These are phyloP conservation scores for Pterobdella sp. DNA, from an alignment of 2,888 invertebrate genomes.

Conservation along the genomic window DNA sequence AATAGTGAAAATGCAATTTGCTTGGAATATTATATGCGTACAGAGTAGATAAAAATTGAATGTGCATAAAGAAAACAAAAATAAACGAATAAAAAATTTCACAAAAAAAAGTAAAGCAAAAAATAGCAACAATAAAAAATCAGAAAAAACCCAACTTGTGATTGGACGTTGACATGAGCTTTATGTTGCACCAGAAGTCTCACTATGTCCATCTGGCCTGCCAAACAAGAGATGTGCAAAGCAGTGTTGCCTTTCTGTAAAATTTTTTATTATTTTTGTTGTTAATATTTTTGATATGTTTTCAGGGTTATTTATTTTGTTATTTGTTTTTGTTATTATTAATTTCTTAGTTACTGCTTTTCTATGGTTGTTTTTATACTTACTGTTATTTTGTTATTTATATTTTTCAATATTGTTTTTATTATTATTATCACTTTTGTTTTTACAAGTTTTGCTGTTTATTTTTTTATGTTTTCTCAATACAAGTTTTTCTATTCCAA, in stretches of 20 bases:
- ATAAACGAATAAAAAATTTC: too few species aligned
- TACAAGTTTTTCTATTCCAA: too few species aligned
- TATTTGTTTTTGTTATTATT: too few species aligned
- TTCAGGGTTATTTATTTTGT: background rate
- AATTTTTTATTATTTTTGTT: background rate
- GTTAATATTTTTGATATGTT: background rate
- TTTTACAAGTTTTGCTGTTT: too few species aligned
- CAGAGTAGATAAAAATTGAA: too few species aligned
- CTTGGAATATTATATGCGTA: too few species aligned
- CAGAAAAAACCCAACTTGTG: slow-evolving; percentile 56
- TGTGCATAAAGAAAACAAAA: too few species aligned
- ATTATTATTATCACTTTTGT: too few species aligned
- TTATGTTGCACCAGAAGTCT: slow-evolving; percentile 83
- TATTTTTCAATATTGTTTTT: background rate
- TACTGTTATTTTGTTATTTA: background rate
- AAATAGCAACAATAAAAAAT: background rate
- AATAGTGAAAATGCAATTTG: too few species aligned
- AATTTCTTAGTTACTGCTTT: too few species aligned
- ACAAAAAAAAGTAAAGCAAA: too few species aligned
- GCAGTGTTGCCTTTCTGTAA: slow-evolving; percentile 61
- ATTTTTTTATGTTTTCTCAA: too few species aligned
- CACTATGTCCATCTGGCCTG: slow-evolving; percentile 94
- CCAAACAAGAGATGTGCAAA: slow-evolving; percentile 91
- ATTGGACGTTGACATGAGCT: slow-evolving; percentile 96
- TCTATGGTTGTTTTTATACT: background rate